Conservation (phyloP, 2,888 invertebrate genomes). For the Zygaena filipendulae region DNA sequence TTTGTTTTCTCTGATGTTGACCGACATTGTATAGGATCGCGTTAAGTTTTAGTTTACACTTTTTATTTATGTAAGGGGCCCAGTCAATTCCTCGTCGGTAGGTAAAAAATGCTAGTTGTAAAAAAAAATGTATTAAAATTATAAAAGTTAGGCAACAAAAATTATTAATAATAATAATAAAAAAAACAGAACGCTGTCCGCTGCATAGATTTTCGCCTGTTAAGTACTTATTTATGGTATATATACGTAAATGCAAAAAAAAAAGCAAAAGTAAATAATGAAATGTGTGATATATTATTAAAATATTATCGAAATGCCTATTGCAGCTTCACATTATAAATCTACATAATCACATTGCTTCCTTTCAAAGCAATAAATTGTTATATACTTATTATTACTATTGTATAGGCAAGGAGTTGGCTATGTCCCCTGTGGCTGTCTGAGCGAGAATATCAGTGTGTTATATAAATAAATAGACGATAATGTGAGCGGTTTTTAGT, state of each 20-base stretch:
- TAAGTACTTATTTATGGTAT: constrained; percentile 36
- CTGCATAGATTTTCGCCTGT: constrained; percentile 25
- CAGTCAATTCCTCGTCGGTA: constrained; percentile 48
- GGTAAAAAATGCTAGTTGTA: constrained; percentile 17
- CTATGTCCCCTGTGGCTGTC: constrained; percentile 51
- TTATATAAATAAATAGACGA: too few species aligned
- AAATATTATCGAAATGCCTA: too few species aligned
- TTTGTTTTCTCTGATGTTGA: constrained; percentile 36
- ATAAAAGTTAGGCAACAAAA: too few species aligned
- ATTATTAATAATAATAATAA: constrained; percentile 17
- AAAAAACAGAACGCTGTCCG: constrained; percentile 28
- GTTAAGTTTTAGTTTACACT: constrained; percentile 48
- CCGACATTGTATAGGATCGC: constrained; percentile 49
- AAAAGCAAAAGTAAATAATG: too few species aligned
- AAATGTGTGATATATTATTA: constrained; percentile 53
- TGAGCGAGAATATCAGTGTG: constrained; percentile 53
- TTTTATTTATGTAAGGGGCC: constrained; percentile 44
- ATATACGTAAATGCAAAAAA: too few species aligned
- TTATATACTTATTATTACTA: too few species aligned
- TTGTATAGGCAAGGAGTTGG: constrained; percentile 61
- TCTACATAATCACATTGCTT: too few species aligned
- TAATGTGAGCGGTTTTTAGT: constrained; percentile 45
- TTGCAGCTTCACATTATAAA: too few species aligned
- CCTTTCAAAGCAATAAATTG: constrained; percentile 25
- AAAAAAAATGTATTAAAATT: too few species aligned